Conservation (phyloP, 2,113 vertebrate genomes). For the Psittacula cyanocephala region DNA sequence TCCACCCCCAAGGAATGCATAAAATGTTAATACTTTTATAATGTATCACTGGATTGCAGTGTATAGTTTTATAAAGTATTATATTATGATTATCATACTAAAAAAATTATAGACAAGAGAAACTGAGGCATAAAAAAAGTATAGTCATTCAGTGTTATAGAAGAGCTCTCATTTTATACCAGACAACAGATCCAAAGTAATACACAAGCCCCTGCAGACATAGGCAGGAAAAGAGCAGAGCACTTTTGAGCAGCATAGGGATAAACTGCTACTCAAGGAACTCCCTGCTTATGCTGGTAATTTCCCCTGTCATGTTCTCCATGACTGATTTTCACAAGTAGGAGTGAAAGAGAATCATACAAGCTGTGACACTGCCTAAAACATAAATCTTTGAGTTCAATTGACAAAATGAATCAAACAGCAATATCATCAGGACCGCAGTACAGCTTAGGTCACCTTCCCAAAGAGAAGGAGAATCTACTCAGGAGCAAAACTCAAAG, state of each 20-base stretch:
- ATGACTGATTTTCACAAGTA: constrained; percentile 29
- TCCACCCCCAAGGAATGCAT: neutral
- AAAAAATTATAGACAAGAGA: neutral
- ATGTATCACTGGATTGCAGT: neutral
- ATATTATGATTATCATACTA: neutral
- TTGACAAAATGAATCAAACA: neutral
- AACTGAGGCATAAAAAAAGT: neutral
- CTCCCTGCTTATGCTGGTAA: neutral
- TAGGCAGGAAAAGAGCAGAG: neutral
- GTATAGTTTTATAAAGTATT: neutral
- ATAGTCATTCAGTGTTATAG: neutral
- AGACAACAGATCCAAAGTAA: neutral
- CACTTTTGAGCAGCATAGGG: neutral
- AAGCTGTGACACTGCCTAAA: neutral
- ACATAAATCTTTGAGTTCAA: neutral
- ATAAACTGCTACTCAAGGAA: neutral
- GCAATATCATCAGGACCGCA: neutral
- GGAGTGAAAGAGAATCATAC: neutral
- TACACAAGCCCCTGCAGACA: neutral
- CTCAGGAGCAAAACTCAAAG: neutral
- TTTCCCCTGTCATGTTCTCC: neutral
- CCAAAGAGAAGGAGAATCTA: neutral
- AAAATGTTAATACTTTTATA: neutral
- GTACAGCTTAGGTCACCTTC: neutral
- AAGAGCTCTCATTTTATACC: neutral